phyloP scores from a whole-genome alignment of 2,797 vertebrate species.

The Sebastes reedi region DNA sequence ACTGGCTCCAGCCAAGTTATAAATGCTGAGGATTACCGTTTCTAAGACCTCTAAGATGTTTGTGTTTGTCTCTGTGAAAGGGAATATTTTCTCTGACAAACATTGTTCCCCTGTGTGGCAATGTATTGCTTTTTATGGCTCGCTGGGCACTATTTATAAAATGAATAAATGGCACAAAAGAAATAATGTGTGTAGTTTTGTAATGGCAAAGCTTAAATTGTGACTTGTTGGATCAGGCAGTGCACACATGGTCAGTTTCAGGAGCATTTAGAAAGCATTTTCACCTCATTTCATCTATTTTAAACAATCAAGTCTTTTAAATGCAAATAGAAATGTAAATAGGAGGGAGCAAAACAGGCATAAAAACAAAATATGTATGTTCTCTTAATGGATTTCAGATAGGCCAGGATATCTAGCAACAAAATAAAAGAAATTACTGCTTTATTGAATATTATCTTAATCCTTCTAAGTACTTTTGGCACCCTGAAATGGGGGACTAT shows the following conservation, averaged over 20 bases:
- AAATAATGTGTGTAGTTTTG: not conserved
- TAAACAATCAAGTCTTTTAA: not conserved
- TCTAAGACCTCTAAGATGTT: not conserved
- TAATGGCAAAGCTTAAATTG: not conserved
- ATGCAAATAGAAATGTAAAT: not conserved
- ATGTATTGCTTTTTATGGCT: not conserved
- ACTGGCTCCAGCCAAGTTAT: not conserved
- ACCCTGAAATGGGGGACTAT: conserved; percentile 18
- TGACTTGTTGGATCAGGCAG: not conserved
- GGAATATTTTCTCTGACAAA: conserved; percentile 12
- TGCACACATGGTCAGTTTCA: not conserved
- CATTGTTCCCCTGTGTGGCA: not conserved
- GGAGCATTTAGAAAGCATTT: not conserved
- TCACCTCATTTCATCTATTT: not conserved
- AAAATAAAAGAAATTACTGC: conserved; percentile 18
- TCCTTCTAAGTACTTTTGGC: conserved; percentile 32
- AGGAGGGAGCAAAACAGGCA: not conserved
- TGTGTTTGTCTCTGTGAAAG: conserved; percentile 1
- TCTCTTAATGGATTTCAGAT: conserved; percentile 29
- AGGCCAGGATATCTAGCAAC: conserved; percentile 6
- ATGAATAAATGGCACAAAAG: not conserved
- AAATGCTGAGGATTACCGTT: not conserved
- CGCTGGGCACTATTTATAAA: not conserved
- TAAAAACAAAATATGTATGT: conserved; percentile 7
- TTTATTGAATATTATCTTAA: conserved; percentile 51